These are phyloP conservation scores for Mormyrus proboscirostris DNA, from an alignment of 2,797 vertebrate species.

Conservation along the genomic window DNA sequence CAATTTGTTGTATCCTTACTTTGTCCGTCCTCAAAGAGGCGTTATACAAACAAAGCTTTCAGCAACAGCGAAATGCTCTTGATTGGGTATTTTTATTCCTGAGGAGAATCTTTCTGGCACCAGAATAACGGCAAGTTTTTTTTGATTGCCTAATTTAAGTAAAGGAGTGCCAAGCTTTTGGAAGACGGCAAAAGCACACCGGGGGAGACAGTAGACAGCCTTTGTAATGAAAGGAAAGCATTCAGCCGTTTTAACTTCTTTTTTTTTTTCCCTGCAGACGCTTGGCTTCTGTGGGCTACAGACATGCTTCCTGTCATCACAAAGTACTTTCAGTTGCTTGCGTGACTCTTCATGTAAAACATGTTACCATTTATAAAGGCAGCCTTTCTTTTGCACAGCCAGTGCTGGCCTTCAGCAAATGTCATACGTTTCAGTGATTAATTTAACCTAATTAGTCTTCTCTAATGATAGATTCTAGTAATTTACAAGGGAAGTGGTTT, in stretches of 20 bases:
- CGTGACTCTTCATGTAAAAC: not conserved
- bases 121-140: not conserved
- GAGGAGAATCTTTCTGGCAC: not conserved
- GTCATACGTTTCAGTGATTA: not conserved
- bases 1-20: not conserved
- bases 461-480: not conserved
- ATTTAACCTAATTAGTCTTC: not conserved
- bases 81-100: slow-evolving; percentile 1
- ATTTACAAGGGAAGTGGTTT: not conserved
- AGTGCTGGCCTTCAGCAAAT: not conserved
- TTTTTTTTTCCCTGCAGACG: not conserved
- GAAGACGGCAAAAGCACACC: not conserved
- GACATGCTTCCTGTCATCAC: not conserved
- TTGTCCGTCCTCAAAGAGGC: not conserved
- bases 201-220: not conserved
- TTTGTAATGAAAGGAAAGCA: not conserved
- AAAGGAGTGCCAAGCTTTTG: not conserved
- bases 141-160: slow-evolving; percentile 7
- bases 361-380: not conserved
- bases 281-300: not conserved
- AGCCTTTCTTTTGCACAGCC: not conserved
- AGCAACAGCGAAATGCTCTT: not conserved
- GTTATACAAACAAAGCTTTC: not conserved
- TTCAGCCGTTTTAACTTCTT: not conserved
- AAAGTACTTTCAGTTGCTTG: not conserved